Conservation (phyloP, 1,140 invertebrate genomes). For the Acromyrmex echinatior region DNA sequence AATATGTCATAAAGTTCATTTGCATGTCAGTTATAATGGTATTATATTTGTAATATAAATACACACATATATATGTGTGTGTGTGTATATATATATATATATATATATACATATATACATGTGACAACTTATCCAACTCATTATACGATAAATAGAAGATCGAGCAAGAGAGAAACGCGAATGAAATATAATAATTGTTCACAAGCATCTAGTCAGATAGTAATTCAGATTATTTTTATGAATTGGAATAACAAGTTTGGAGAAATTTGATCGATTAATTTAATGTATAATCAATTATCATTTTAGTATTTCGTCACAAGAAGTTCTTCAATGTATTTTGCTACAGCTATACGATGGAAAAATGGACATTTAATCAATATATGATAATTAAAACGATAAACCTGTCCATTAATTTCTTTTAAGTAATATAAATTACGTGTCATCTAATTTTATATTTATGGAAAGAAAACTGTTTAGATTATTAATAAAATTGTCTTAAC, state of each 20-base stretch:
- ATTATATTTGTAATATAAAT: constrained; percentile 1
- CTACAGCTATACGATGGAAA: not conserved
- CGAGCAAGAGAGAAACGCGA: not conserved
- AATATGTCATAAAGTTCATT: constrained; percentile 32
- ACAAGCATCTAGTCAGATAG: constrained; percentile 2
- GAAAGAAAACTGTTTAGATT: not conserved
- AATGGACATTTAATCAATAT: constrained; percentile 27
- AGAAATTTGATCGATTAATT: not conserved
- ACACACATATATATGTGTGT: not conserved
- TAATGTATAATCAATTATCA: not conserved
- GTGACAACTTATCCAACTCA: not conserved
- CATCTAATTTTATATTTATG: not conserved
- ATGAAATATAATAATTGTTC: not conserved
- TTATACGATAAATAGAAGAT: not conserved
- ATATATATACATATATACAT: not conserved
- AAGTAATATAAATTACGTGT: not conserved
- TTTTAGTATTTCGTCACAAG: not conserved
- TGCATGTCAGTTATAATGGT: not conserved
- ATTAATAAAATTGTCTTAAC: constrained; percentile 2
- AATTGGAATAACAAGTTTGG: not conserved
- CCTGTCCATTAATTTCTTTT: not conserved
- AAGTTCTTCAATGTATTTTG: not conserved
- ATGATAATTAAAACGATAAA: not conserved
- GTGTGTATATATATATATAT: too few relatives aligned
- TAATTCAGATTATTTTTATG: not conserved